Evolutionary conservation across 2,888 invertebrate genomes (phyloP).

Genomic region (Nebria brevicollis): DNA sequence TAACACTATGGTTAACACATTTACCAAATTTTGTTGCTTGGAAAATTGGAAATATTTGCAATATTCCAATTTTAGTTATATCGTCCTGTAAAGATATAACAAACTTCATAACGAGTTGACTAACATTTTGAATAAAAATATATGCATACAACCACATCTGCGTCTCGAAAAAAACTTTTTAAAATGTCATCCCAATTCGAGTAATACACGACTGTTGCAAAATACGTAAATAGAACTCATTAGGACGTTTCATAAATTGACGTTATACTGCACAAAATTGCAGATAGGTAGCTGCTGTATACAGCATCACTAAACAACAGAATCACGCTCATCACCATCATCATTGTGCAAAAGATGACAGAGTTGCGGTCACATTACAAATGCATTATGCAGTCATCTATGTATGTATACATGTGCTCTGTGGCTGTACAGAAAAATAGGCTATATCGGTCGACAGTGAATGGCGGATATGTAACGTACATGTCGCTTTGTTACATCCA

Average conservation of each 20-base stretch:
- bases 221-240: not conserved
- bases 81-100: no score
- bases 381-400: not conserved
- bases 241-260: not conserved
- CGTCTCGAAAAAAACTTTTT: no score
- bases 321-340: not conserved
- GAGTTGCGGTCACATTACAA: not conserved
- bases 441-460: not conserved
- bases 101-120: no score
- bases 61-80: no score
- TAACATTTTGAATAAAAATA: no score
- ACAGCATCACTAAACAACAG: not conserved
- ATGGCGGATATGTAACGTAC: not conserved
- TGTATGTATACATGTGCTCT: not conserved
- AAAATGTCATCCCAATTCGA: no score
- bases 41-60: no score
- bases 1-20: no score
- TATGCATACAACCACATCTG: no score
- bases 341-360: not conserved
- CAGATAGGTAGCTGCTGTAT: not conserved
- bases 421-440: not conserved
- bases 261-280: not conserved
- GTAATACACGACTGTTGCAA: not conserved
- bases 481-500: not conserved
- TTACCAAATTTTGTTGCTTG: no score